These are phyloP conservation scores for Pseudomyrmex cubaensis DNA, from an alignment of 1,140 invertebrate species.

Conservation along the genomic window DNA sequence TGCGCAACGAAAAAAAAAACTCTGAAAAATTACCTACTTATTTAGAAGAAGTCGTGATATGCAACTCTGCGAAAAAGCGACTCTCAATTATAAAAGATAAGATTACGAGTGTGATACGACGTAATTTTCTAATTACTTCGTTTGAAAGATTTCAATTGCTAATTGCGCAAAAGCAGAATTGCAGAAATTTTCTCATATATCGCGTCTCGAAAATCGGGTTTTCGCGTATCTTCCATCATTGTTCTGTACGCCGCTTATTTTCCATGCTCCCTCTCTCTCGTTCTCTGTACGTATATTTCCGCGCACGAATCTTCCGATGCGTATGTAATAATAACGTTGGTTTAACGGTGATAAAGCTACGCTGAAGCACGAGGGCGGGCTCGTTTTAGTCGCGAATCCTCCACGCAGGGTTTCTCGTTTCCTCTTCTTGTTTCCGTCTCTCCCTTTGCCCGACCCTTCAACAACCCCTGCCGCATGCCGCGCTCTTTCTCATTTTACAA, in stretches of 20 bases:
- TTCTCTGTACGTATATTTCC: not conserved
- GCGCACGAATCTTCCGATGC: slow-evolving; percentile 59
- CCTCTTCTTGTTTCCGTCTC: slow-evolving; percentile 37
- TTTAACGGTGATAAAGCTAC: slow-evolving; percentile 73
- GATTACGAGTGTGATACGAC: too few relatives aligned
- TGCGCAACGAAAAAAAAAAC: not conserved
- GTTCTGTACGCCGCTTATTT: slow-evolving; percentile 72
- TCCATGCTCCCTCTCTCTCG: slow-evolving; percentile 56
- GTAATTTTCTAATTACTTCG: not conserved
- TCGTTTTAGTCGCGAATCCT: slow-evolving; percentile 8
- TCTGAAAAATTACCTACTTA: not conserved
- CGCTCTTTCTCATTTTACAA: slow-evolving; percentile 48
- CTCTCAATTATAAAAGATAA: not conserved
- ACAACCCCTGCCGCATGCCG: too few relatives aligned
- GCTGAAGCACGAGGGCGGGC: slow-evolving; percentile 38
- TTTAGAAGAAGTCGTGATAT: too few relatives aligned
- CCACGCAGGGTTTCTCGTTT: slow-evolving; percentile 15
- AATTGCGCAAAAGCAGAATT: not conserved
- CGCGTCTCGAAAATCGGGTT: not conserved
- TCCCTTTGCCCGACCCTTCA: slow-evolving; percentile 4
- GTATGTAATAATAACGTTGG: slow-evolving; percentile 73
- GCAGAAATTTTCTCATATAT: slow-evolving; percentile 33
- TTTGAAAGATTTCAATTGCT: not conserved
- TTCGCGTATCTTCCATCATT: slow-evolving; percentile 55
- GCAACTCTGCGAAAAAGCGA: not conserved